Percentiles rank a stretch among this genome's conserved stretches.
phyloP scores from a whole-genome alignment of 92 coral and sea anemone genomes.

The Metridium senile region DNA sequence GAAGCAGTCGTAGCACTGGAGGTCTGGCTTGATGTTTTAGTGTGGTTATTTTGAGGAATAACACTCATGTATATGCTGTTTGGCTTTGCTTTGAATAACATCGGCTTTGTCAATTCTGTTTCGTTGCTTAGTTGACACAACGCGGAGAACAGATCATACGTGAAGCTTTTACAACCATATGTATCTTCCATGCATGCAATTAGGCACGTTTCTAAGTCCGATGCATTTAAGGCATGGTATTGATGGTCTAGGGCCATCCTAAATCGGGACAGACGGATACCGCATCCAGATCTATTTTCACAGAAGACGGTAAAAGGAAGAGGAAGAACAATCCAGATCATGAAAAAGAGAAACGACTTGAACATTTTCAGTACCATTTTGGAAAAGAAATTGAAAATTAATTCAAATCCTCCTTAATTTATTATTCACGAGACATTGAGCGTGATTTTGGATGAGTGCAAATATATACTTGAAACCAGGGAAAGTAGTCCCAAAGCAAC shows the following conservation, averaged over 20 bases:
- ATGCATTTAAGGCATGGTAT: neutral
- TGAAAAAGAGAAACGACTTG: neutral
- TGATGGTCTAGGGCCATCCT: neutral
- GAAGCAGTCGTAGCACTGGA: no score
- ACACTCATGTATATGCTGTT: constrained; percentile 4
- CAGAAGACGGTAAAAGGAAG: neutral
- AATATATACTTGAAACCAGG: no score
- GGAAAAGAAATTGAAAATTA: neutral
- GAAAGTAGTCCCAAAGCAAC: no score
- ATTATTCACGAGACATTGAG: no score
- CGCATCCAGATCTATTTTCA: neutral
- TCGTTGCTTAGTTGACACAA: neutral
- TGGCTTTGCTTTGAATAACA: neutral
- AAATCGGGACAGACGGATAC: neutral
- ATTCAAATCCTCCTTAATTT: no score
- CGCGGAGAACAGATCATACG: neutral
- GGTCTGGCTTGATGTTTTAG: no score
- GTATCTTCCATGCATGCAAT: neutral
- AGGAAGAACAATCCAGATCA: neutral
- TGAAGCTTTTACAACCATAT: neutral
- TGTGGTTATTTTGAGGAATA: neutral
- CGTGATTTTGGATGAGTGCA: no score
- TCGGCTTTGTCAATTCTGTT: constrained; percentile 8
- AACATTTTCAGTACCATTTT: neutral
- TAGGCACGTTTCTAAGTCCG: neutral